These are phyloP conservation scores for Rhamphomyia laevipes DNA, from an alignment of 2,888 invertebrate genomes.

Conservation along the genomic window DNA sequence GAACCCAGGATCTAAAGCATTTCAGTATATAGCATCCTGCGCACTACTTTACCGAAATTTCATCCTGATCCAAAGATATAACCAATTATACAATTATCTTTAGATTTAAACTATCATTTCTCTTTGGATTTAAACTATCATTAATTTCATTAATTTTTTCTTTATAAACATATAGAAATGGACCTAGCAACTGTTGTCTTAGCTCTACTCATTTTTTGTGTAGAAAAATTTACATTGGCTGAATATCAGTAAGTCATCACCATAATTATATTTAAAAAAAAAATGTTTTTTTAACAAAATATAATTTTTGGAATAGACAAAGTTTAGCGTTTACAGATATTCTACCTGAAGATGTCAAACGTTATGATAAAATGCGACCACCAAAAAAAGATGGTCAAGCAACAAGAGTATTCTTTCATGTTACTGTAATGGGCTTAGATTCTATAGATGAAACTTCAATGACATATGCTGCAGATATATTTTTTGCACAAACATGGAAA, in stretches of 20 bases:
- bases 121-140: no score
- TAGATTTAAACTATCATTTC: no score
- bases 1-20: no score
- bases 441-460: slow-evolving; percentile 93
- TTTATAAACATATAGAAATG: slow-evolving; percentile 24
- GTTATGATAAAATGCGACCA: slow-evolving; percentile 88
- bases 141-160: background rate
- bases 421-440: slow-evolving; percentile 89
- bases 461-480: slow-evolving; percentile 88
- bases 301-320: slow-evolving; percentile 22
- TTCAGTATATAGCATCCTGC: no score
- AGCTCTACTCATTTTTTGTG: slow-evolving; percentile 26
- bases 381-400: slow-evolving; percentile 82
- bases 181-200: slow-evolving; percentile 28
- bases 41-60: no score
- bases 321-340: slow-evolving; percentile 74
- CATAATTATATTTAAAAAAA: background rate
- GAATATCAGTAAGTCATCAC: slow-evolving; percentile 34
- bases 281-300: background rate
- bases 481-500: slow-evolving; percentile 90
- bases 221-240: slow-evolving; percentile 28
- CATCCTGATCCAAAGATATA: no score
- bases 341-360: slow-evolving; percentile 72
- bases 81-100: no score
- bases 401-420: slow-evolving; percentile 81